A percentile compares a stretch with the other conserved stretches of the same genome.
phyloP scores from a whole-genome alignment of 2,797 vertebrate species.

The Ceyx erithaca region DNA sequence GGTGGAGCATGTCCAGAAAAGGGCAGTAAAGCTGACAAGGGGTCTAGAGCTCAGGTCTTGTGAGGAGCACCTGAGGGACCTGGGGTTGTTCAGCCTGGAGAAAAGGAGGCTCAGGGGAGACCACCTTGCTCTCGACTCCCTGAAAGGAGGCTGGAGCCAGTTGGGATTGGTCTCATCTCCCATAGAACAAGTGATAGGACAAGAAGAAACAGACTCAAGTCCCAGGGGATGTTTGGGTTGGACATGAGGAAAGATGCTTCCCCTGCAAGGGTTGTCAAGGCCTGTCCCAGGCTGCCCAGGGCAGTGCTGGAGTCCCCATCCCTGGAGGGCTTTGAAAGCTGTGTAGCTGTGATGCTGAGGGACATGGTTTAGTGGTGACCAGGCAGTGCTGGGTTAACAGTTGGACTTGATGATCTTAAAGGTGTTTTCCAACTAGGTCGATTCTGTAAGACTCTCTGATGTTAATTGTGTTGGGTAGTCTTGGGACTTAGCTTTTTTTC shows the following conservation, averaged over 20 bases:
- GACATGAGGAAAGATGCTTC: neutral
- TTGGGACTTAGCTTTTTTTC: neutral
- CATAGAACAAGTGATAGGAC: neutral
- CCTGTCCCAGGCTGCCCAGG: neutral
- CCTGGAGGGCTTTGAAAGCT: neutral
- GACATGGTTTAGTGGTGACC: neutral
- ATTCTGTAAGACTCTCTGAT: neutral
- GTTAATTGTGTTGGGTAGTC: neutral
- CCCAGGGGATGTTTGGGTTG: neutral
- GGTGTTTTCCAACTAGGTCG: neutral
- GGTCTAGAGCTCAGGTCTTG: no score
- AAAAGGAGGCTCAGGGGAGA: no score
- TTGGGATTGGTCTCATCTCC: neutral
- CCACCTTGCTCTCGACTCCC: neutral
- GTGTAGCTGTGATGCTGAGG: neutral
- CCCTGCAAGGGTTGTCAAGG: neutral
- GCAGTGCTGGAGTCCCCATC: neutral
- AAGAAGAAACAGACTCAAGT: neutral
- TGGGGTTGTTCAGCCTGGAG: no score
- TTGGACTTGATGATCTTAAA: neutral
- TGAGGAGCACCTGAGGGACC: no score
- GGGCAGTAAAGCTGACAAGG: neutral
- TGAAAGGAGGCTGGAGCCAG: neutral
- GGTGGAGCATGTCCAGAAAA: neutral
- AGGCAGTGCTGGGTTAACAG: neutral